phyloP scores from a whole-genome alignment of 2,888 invertebrate species.

The Erebia aethiops region DNA sequence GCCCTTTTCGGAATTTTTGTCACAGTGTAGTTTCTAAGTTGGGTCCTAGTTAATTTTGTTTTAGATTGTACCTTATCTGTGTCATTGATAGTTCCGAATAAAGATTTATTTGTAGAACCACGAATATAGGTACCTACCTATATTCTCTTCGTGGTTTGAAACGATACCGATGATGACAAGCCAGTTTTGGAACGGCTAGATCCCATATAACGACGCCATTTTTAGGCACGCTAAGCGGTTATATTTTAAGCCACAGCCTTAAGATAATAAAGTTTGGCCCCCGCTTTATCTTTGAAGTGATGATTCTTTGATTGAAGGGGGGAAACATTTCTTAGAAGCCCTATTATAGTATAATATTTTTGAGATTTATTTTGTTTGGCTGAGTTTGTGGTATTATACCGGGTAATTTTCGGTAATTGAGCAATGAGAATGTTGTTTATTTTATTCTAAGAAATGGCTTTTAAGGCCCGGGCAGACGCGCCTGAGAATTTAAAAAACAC shows the following conservation, averaged over 20 bases:
- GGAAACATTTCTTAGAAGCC: not conserved
- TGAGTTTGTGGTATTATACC: not conserved
- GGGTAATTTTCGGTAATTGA: conserved; percentile 10
- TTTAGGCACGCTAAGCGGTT: not conserved
- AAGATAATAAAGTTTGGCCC: conserved; percentile 15
- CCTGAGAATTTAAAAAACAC: too few species aligned
- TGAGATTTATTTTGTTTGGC: conserved; percentile 13
- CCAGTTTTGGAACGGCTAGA: too few species aligned
- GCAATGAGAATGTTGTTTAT: conserved; percentile 1
- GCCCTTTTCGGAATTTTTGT: too few species aligned
- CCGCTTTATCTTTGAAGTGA: conserved; percentile 20
- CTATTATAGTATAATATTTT: conserved; percentile 5
- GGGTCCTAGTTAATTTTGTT: too few species aligned
- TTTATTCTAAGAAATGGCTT: conserved; percentile 2
- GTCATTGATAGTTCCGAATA: too few species aligned
- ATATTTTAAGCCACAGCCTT: not conserved
- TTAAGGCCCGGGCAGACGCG: too few species aligned
- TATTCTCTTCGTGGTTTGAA: not conserved
- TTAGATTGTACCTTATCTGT: too few species aligned
- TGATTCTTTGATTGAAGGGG: conserved; percentile 21
- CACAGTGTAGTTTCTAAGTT: too few species aligned
- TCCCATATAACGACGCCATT: too few species aligned
- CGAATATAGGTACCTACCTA: too few species aligned
- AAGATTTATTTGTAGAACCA: too few species aligned
- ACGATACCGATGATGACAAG: too few species aligned